phyloP scores from a whole-genome alignment of 2,888 invertebrate species.

The Leptinotarsa rubiginosa region DNA sequence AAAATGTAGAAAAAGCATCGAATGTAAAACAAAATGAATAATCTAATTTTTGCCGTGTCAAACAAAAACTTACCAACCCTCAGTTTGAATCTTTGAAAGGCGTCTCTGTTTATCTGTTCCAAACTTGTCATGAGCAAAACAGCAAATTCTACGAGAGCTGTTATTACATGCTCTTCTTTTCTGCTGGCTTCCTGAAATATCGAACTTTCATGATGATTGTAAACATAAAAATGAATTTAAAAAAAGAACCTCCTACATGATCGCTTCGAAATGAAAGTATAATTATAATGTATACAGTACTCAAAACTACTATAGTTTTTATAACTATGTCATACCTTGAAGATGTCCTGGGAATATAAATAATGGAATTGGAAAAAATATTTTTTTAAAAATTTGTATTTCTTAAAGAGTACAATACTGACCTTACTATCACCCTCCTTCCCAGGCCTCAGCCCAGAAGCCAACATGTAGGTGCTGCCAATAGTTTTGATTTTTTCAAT shows the following conservation, averaged over 20 bases:
- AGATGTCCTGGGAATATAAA: slow-evolving; percentile 46
- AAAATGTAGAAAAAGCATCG: no score
- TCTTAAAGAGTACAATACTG: slow-evolving; percentile 56
- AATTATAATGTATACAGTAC: no score
- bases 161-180: slow-evolving; percentile 88
- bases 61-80: slow-evolving; percentile 82
- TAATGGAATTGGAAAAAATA: background rate
- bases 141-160: slow-evolving; percentile 94
- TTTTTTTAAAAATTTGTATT: background rate
- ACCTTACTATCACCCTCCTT: slow-evolving; percentile 82
- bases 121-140: slow-evolving; percentile 91
- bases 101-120: slow-evolving; percentile 95
- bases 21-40: no score
- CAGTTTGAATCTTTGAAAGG: slow-evolving; percentile 95
- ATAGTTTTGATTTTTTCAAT: slow-evolving; percentile 99
- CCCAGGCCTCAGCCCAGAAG: slow-evolving; percentile 90
- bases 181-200: slow-evolving; percentile 75
- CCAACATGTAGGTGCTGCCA: slow-evolving; percentile 98
- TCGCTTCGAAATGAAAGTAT: no score
- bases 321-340: slow-evolving; percentile 47
- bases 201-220: slow-evolving; percentile 49
- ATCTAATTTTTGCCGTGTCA: background rate
- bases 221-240: no score
- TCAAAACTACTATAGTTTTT: background rate
- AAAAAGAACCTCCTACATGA: no score